Percentiles rank a stretch among this genome's conserved stretches.
Conservation (phyloP, 35 echinoderm and acorn worm species). For the Heliocidaris erythrogramma region DNA sequence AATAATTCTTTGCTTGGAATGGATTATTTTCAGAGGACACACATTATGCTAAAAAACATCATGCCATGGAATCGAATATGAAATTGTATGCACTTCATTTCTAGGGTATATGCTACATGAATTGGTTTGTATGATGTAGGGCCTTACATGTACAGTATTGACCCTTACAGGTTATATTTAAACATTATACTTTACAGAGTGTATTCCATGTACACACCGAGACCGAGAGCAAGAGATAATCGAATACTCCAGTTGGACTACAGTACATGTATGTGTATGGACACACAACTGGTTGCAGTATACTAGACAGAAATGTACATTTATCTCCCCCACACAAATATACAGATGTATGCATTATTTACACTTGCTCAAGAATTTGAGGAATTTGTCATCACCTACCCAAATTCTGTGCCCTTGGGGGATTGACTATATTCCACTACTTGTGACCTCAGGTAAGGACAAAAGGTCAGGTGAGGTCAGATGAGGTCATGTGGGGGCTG, state of each 20-base stretch:
- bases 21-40: no score
- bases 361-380: not conserved
- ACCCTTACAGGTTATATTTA: no score
- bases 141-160: no score
- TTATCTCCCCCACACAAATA: not conserved
- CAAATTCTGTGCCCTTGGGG: not conserved
- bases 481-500: not conserved
- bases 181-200: no score
- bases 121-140: no score
- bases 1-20: not conserved
- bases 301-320: not conserved
- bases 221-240: not conserved
- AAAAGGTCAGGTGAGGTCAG: not conserved
- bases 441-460: not conserved
- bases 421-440: not conserved
- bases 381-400: not conserved
- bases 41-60: no score
- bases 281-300: not conserved
- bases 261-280: not conserved
- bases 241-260: not conserved
- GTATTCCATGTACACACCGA: not conserved
- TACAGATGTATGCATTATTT: not conserved
- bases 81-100: no score
- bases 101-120: no score
- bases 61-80: no score